These are phyloP conservation scores for Charanyca ferruginea DNA, from an alignment of 2,888 invertebrate genomes.

Conservation along the genomic window DNA sequence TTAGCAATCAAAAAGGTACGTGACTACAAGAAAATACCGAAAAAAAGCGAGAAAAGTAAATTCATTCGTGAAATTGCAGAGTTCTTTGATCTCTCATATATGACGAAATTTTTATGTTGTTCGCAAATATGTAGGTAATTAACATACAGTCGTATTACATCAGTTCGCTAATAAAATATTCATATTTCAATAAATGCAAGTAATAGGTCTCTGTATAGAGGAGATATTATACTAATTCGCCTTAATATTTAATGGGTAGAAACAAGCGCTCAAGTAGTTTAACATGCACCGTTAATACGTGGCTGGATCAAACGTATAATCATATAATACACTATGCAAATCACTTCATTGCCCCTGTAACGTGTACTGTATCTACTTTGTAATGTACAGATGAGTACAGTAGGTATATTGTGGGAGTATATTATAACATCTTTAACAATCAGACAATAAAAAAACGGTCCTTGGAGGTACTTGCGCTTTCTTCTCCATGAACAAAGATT, in stretches of 20 bases:
- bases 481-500: no score
- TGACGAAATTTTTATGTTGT: no score
- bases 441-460: no score
- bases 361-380: slow-evolving; percentile 63
- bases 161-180: slow-evolving; percentile 22
- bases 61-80: no score
- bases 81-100: no score
- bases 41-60: no score
- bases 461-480: no score
- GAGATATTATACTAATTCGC: slow-evolving; percentile 27
- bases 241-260: slow-evolving; percentile 47
- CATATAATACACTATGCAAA: slow-evolving; percentile 82
- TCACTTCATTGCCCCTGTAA: slow-evolving; percentile 78
- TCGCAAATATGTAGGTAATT: background rate
- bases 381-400: slow-evolving; percentile 69
- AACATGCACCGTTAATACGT: slow-evolving; percentile 57
- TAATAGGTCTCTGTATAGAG: slow-evolving; percentile 4
- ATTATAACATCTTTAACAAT: background rate
- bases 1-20: slow-evolving; percentile 20
- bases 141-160: background rate
- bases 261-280: slow-evolving; percentile 27
- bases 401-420: background rate
- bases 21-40: no score
- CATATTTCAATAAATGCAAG: slow-evolving; percentile 33
- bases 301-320: slow-evolving; percentile 61